A percentile compares a stretch with the other conserved stretches of the same genome.
Conservation (phyloP, 2,113 vertebrate species). For the Ardeotis arabs region DNA sequence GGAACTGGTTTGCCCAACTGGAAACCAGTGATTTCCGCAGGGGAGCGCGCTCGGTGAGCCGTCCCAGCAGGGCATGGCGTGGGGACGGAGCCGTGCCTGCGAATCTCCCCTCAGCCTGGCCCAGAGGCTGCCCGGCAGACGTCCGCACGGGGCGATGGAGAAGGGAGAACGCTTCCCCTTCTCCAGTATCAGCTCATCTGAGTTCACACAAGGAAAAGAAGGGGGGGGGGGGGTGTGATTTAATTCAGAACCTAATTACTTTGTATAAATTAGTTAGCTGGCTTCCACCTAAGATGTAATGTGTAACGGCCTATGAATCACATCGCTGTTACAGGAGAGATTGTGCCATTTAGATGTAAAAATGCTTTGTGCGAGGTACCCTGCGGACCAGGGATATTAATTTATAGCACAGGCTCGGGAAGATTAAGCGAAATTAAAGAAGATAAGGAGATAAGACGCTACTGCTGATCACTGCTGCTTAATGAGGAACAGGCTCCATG, state of each 20-base stretch:
- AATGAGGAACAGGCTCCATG: background rate
- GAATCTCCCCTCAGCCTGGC: background rate
- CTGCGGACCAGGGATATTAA: background rate
- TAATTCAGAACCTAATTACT: conserved; percentile 44
- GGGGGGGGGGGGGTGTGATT: background rate
- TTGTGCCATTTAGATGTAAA: conserved; percentile 11
- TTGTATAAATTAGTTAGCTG: background rate
- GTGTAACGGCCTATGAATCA: conserved; percentile 7
- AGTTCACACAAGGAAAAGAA: background rate
- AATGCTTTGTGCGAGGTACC: conserved; percentile 5
- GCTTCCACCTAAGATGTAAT: conserved; percentile 24
- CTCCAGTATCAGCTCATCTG: background rate
- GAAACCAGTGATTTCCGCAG: background rate
- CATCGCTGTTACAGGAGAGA: background rate
- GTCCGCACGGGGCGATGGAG: background rate
- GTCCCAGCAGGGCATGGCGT: background rate
- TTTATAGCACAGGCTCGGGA: background rate
- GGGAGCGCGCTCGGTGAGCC: rapidly evolving
- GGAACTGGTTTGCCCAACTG: background rate
- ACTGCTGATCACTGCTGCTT: background rate
- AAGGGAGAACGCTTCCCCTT: background rate
- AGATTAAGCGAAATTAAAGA: conserved; percentile 13
- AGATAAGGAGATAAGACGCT: background rate
- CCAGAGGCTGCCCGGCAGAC: background rate
- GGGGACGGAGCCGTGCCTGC: background rate